A percentile compares a stretch with the other conserved stretches of the same genome.
Evolutionary conservation across 1,140 invertebrate genomes (phyloP).

Genomic region (Caenorhabditis tropicalis): DNA sequence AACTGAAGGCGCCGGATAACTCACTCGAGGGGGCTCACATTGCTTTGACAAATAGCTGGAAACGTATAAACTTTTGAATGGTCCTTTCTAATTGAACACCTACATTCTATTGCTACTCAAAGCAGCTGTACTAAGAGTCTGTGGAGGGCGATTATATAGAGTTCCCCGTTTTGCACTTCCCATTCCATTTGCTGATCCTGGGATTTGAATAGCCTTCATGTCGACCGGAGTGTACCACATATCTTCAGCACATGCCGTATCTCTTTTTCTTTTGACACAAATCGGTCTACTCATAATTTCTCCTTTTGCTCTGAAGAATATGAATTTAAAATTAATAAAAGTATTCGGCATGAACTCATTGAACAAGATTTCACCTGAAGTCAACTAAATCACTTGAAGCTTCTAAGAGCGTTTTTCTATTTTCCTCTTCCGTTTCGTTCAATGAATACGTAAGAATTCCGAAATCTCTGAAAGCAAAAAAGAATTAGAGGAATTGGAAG

Average conservation of each 20-base stretch:
- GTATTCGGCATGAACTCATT: background rate
- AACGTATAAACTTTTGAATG: background rate
- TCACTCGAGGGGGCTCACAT: background rate
- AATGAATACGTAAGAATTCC: background rate
- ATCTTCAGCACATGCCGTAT: background rate
- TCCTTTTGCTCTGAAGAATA: background rate
- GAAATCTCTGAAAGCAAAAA: background rate
- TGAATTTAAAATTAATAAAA: no score
- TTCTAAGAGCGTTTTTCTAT: background rate
- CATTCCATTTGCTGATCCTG: background rate
- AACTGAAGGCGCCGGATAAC: background rate
- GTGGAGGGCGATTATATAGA: no score
- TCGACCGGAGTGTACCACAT: background rate
- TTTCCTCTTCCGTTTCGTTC: background rate
- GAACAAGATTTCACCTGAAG: background rate
- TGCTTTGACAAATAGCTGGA: background rate
- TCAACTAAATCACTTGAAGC: background rate
- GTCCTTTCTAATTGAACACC: background rate
- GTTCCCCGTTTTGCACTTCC: no score
- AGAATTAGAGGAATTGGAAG: background rate
- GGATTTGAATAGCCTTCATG: background rate
- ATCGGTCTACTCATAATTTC: background rate
- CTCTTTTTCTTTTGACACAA: constrained; percentile 3
- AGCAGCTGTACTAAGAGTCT: background rate
- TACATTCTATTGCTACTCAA: background rate